These are phyloP conservation scores for Cantharis flavilabris DNA, from an alignment of 2,888 invertebrate genomes.

Conservation along the genomic window DNA sequence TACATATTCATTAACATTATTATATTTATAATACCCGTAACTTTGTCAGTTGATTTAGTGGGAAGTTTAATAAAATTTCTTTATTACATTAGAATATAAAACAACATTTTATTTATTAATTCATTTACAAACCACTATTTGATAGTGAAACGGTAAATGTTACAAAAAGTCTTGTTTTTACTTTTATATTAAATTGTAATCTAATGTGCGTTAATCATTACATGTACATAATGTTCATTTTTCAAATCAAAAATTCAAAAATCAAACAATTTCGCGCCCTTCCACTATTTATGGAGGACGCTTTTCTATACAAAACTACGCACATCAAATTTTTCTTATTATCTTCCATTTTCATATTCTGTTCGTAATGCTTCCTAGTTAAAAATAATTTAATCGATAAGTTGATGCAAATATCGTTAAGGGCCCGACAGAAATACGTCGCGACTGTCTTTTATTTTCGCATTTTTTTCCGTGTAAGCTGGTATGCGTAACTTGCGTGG, in stretches of 20 bases:
- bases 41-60: slow-evolving; percentile 49
- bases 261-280: slow-evolving; percentile 9
- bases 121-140: slow-evolving; percentile 56
- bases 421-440: background rate
- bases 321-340: slow-evolving; percentile 19
- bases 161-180: slow-evolving; percentile 49
- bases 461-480: too few species aligned
- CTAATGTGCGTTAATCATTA: slow-evolving; percentile 49
- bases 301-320: slow-evolving; percentile 18
- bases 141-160: slow-evolving; percentile 51
- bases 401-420: background rate
- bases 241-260: slow-evolving; percentile 14
- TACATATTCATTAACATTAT: slow-evolving; percentile 53
- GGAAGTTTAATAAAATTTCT: slow-evolving; percentile 54
- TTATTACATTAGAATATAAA: slow-evolving; percentile 56
- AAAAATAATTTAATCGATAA: background rate
- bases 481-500: too few species aligned
- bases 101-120: slow-evolving; percentile 58
- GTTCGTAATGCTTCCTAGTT: background rate
- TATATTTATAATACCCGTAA: slow-evolving; percentile 55
- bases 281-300: slow-evolving; percentile 7
- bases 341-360: slow-evolving; percentile 2
- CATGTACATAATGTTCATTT: slow-evolving; percentile 21
- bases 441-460: background rate
- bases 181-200: slow-evolving; percentile 45